Base-by-base conservation (phyloP, 2,888 invertebrate genomes). In the Andrena minutula region DNA sequence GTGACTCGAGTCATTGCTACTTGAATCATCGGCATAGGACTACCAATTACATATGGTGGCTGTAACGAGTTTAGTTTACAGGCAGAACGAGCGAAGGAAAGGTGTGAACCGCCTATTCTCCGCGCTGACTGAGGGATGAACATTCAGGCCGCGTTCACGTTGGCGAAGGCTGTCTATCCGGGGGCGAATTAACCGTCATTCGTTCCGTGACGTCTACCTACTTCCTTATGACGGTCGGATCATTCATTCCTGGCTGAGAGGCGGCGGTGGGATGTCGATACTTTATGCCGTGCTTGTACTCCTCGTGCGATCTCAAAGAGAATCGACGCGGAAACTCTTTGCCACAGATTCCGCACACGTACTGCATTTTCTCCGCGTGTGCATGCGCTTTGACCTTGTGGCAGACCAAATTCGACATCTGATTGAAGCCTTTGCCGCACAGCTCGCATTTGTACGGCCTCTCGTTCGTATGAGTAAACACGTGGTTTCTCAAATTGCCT, bases 391-490 rank as follows among this genome's bases (percentile, higher is more conserved):
- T 97, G 86, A 96, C 95, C 92, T 97, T 97, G 91, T 97, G 97
- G 90, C 97, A 97, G 89, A 97, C 97, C 75, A 97, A 95, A 93
- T 97, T 97, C 10, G 97, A 97, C 95, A 97, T 97, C 91, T 97
- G 97, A 92, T 97, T 97, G 94, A 97, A 97, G 0, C 97, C 97
- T 90, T 96, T 96, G 77, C 95, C 94, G 92, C 97, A 97, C 63
- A 96, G 94, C 88, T 96, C 96, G 92, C 97, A 97, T 88, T 96
- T 96, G 92, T 97, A 97, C 0, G 97, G 97, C 7, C 97, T 94
- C 91, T 96, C 97, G 90, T 97, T 97, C 8, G 97, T 97, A 90
- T 97, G 97, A 0, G 97, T 97, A 91, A 97, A 97, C 66, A 97
- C 95, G 89, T 97, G 97, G 91, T 97, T 97, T 1, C 97, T 95